These are phyloP conservation scores for Mylabris sibirica DNA, from an alignment of 2,888 invertebrate genomes.

Conservation along the genomic window DNA sequence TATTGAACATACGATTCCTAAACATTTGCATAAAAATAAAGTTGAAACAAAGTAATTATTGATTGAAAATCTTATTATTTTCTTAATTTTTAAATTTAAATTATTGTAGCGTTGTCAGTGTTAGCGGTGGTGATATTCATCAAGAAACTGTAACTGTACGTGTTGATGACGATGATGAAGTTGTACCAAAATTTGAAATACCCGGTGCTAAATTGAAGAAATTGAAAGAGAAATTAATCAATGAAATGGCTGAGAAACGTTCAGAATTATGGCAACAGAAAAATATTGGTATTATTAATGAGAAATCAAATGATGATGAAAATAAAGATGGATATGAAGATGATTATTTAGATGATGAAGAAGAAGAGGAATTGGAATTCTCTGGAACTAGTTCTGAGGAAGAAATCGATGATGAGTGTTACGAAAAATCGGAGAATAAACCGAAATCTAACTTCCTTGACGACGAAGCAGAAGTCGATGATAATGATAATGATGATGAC, in stretches of 20 bases:
- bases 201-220: constrained; percentile 77
- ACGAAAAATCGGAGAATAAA: constrained; percentile 37
- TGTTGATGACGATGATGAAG: constrained; percentile 49
- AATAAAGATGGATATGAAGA: constrained; percentile 47
- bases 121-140: constrained; percentile 61
- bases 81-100: constrained; percentile 4
- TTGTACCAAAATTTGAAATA: constrained; percentile 61
- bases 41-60: constrained; percentile 67
- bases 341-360: constrained; percentile 64
- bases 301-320: constrained; percentile 27
- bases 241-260: constrained; percentile 74
- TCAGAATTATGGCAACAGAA: constrained; percentile 75
- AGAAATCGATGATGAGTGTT: constrained; percentile 60
- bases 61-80: constrained; percentile 21
- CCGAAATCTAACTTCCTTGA: constrained; percentile 53
- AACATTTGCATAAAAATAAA: constrained; percentile 65
- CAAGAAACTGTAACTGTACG: constrained; percentile 57
- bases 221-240: constrained; percentile 74
- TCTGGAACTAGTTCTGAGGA: constrained; percentile 61
- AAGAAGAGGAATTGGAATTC: constrained; percentile 57
- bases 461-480: constrained; percentile 55
- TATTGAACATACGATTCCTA: constrained; percentile 69
- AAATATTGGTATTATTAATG: constrained; percentile 42
- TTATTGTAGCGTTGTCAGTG: constrained; percentile 55
- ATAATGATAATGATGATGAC: constrained; percentile 45